phyloP scores from a whole-genome alignment of 2,797 vertebrate genomes.

The Periparus ater region DNA sequence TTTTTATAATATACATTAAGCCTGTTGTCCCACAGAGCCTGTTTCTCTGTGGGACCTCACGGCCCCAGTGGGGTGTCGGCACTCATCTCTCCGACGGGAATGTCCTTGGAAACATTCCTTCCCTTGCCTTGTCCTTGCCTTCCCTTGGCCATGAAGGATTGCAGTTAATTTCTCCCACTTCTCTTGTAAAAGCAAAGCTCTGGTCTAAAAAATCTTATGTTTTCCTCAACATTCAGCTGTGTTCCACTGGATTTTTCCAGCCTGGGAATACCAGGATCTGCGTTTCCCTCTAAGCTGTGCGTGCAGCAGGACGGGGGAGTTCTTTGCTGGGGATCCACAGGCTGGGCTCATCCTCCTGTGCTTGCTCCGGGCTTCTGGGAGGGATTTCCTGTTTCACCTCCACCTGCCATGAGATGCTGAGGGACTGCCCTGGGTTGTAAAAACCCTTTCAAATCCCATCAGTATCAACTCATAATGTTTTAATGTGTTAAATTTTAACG shows the following conservation, averaged over 20 bases:
- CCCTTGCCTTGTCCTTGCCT: neutral
- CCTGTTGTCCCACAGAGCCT: neutral
- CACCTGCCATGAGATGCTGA: neutral
- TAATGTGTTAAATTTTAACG: fast-evolving
- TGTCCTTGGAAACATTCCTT: neutral
- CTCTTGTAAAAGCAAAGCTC: neutral
- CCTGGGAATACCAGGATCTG: neutral
- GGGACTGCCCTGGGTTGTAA: neutral
- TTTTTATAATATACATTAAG: neutral
- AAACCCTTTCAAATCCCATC: neutral
- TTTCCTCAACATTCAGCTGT: neutral
- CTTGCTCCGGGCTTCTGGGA: neutral
- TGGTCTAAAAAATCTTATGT: neutral
- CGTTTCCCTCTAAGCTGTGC: fast-evolving
- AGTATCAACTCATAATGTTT: neutral
- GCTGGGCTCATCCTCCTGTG: neutral
- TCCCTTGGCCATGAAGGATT: neutral
- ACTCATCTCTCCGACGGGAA: neutral
- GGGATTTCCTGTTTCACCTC: neutral
- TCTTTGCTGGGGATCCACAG: neutral
- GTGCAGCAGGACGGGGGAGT: fast-evolving
- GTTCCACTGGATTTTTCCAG: neutral
- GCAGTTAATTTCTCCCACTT: neutral
- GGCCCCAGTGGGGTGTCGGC: fast-evolving
- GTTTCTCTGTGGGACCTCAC: neutral